Evolutionary conservation across 2,888 invertebrate genomes (phyloP).

Genomic region (Apoda limacodes): DNA sequence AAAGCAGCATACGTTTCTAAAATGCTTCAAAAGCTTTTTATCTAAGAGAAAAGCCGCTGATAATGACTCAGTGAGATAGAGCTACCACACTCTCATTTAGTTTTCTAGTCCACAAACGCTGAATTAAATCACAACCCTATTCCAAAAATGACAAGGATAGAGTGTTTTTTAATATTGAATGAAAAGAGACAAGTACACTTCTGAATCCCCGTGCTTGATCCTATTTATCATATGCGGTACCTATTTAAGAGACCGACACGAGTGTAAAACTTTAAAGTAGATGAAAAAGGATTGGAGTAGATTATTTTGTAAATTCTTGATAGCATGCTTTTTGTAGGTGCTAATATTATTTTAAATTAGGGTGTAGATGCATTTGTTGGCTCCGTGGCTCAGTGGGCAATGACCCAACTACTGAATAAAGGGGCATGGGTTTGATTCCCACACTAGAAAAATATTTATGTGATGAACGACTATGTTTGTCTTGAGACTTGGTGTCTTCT

Average conservation of each 20-base stretch:
- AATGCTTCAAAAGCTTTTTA: slow-evolving; percentile 51
- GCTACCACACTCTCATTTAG: slow-evolving; percentile 58
- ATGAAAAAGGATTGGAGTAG: slow-evolving; percentile 35
- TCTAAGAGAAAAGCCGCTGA: slow-evolving; percentile 48
- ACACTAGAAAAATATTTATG: no score
- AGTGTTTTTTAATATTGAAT: slow-evolving; percentile 22
- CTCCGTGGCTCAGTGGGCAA: no score
- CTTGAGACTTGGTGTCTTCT: no score
- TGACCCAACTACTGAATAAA: no score
- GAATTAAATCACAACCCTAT: slow-evolving; percentile 40
- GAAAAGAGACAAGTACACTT: slow-evolving; percentile 29
- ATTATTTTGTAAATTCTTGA: no score
- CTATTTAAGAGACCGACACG: slow-evolving; percentile 63
- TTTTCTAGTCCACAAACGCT: slow-evolving; percentile 45
- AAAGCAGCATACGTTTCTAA: slow-evolving; percentile 53
- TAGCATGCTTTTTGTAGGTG: no score
- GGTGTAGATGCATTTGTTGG: no score
- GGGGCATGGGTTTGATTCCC: no score
- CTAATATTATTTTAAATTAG: no score
- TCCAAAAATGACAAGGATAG: slow-evolving; percentile 28
- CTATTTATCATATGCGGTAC: slow-evolving; percentile 60
- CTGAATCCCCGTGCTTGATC: slow-evolving; percentile 47
- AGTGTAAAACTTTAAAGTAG: slow-evolving; percentile 48
- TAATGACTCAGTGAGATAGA: slow-evolving; percentile 52
- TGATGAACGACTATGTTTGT: no score